These are phyloP conservation scores for Eira barbara DNA, from an alignment of 2,113 vertebrate genomes.

Conservation along the genomic window DNA sequence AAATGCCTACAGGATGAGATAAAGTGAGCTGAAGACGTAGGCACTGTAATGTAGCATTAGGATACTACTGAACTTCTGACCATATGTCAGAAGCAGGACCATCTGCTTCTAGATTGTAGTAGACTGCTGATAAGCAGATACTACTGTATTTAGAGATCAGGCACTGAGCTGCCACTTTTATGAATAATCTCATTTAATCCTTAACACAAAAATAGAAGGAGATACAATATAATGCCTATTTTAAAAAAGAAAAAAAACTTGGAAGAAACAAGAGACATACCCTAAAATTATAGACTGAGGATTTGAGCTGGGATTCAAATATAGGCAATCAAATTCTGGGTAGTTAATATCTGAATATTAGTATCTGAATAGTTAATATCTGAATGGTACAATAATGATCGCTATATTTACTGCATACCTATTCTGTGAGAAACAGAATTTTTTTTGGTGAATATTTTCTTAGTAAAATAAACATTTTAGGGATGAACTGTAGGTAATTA, in stretches of 20 bases:
- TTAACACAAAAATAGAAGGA: background rate
- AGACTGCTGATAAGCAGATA: background rate
- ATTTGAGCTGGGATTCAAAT: background rate
- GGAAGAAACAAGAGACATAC: background rate
- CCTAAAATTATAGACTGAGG: background rate
- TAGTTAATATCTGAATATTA: background rate
- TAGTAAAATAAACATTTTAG: background rate
- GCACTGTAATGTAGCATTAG: background rate
- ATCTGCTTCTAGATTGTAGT: background rate
- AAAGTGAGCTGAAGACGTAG: background rate
- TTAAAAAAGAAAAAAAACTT: conserved; percentile 31
- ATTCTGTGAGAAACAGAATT: background rate
- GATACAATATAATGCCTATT: background rate
- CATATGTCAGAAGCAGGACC: background rate
- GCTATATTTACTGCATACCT: background rate
- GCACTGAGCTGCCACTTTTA: background rate
- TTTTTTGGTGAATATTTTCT: background rate
- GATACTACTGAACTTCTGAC: background rate
- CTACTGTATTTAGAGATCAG: background rate
- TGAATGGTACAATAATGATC: background rate
- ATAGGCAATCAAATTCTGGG: background rate
- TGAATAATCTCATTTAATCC: background rate
- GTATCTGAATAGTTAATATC: background rate
- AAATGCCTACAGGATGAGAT: background rate
- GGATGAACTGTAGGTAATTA: background rate